phyloP scores from a whole-genome alignment of 2,113 vertebrate genomes.

The Heliornis fulica region DNA sequence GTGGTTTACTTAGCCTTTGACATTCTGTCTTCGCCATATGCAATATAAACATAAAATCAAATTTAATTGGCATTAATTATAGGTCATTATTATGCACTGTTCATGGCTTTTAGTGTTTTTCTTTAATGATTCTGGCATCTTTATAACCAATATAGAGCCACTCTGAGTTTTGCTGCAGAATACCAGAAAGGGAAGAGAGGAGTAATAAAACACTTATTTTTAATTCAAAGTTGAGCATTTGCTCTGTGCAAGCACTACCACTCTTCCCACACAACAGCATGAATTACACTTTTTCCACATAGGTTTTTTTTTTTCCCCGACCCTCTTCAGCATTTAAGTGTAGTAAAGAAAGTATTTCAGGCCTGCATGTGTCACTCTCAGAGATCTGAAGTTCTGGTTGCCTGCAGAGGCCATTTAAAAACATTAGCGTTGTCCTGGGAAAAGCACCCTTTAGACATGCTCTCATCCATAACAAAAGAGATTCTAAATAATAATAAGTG shows the following conservation, averaged over 20 bases:
- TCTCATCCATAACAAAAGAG: slow-evolving; percentile 67
- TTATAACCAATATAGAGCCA: neutral
- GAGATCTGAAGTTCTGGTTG: slow-evolving; percentile 58
- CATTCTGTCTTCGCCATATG: neutral
- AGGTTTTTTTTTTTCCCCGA: neutral
- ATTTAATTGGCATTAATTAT: neutral
- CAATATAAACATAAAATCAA: neutral
- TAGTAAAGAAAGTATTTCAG: slow-evolving; percentile 60
- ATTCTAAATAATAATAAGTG: slow-evolving; percentile 72
- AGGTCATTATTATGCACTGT: neutral
- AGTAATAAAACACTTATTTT: neutral
- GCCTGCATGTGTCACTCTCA: slow-evolving; percentile 43
- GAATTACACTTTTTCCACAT: slow-evolving; percentile 52
- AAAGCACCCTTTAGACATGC: slow-evolving; percentile 51
- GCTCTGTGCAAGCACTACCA: slow-evolving; percentile 29
- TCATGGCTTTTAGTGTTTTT: neutral
- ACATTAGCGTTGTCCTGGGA: slow-evolving; percentile 41
- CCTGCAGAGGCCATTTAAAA: slow-evolving; percentile 60
- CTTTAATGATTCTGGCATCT: neutral
- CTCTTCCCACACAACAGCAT: neutral
- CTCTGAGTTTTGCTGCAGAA: slow-evolving; percentile 21
- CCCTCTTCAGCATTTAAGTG: slow-evolving; percentile 47
- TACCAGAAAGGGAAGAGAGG: slow-evolving; percentile 18
- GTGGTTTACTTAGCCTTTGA: neutral
- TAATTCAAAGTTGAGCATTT: slow-evolving; percentile 44